Conservation (phyloP, 2,113 vertebrate genomes). For the Psilopsiagon aurifrons region DNA sequence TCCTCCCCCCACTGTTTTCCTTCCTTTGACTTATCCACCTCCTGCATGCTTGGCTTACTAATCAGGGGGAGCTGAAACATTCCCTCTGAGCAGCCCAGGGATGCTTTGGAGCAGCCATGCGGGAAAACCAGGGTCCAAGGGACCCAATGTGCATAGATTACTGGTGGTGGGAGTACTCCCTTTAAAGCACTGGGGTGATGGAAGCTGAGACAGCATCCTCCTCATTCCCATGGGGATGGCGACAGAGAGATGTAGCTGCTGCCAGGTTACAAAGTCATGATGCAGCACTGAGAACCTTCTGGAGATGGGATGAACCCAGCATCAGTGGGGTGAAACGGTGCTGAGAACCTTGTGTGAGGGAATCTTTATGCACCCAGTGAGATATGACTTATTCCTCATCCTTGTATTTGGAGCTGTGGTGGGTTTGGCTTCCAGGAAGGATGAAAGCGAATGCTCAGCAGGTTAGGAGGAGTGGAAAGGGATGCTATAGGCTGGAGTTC, state of each 20-base stretch:
- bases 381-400: rapidly evolving
- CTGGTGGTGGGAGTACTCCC: background rate
- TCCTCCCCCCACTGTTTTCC: background rate
- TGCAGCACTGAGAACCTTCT: background rate
- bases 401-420: rapidly evolving
- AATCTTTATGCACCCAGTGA: rapidly evolving
- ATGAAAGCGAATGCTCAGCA: rapidly evolving
- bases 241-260: background rate
- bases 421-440: background rate
- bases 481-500: background rate
- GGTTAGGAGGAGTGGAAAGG: background rate
- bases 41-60: background rate
- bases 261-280: background rate
- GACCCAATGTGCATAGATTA: background rate
- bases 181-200: background rate
- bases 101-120: background rate
- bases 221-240: rapidly evolving
- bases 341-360: background rate
- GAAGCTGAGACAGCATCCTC: background rate
- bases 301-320: background rate
- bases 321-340: background rate
- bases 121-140: background rate
- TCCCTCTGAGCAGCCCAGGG: background rate
- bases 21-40: background rate
- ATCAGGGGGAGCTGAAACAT: background rate